Conservation (phyloP, 2,797 vertebrate genomes). For the Sylvilagus floridanus region DNA sequence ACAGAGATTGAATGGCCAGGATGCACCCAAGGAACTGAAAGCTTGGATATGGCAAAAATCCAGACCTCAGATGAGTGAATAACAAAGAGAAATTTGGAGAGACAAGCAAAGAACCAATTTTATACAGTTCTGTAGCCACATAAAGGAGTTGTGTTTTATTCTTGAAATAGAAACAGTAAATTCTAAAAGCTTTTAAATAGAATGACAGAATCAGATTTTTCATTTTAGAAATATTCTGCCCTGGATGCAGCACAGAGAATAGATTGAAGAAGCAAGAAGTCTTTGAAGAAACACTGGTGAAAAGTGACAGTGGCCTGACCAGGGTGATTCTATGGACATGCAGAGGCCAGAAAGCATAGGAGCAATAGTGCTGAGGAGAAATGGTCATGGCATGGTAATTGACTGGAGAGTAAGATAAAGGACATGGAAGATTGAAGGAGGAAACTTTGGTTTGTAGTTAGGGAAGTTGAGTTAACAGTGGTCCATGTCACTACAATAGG, state of each 20-base stretch:
- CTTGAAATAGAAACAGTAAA: not conserved
- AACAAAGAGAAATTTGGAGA: not conserved
- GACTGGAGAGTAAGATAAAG: not conserved
- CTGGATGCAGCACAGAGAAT: not conserved
- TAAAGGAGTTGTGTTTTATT: not conserved
- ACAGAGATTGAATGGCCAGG: no score
- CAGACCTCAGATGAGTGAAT: not conserved
- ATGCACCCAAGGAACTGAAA: not conserved
- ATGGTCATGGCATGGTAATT: no score
- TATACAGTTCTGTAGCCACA: no score
- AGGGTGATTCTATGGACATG: not conserved
- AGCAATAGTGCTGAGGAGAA: not conserved
- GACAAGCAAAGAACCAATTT: not conserved
- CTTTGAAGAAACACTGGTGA: not conserved
- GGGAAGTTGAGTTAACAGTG: not conserved
- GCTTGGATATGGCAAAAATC: not conserved
- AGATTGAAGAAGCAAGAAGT: not conserved
- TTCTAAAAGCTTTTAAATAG: not conserved
- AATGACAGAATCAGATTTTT: not conserved
- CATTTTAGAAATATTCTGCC: not conserved
- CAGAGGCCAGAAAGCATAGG: not conserved
- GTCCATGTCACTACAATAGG: not conserved
- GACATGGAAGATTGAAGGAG: not conserved
- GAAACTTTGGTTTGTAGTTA: not conserved
- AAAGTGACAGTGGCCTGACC: not conserved